Conservation (phyloP, 2,888 invertebrate species). For the Trichacis sp. region DNA sequence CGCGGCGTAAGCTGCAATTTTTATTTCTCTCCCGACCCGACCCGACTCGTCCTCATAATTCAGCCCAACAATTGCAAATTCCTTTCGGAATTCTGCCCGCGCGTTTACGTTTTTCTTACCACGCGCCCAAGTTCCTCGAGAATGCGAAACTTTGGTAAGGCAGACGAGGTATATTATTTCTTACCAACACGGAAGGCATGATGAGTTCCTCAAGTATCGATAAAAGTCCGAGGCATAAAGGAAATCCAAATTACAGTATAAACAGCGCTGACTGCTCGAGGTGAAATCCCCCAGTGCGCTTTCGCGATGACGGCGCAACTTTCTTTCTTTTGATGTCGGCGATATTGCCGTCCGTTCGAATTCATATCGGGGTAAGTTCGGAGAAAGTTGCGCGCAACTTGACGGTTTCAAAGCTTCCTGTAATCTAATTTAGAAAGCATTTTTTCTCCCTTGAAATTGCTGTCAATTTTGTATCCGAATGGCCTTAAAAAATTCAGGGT, state of each 20-base stretch:
- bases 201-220: constrained; percentile 14
- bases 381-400: constrained; percentile 40
- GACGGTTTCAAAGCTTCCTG: constrained; percentile 22
- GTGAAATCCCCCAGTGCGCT: constrained; percentile 1
- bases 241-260: constrained; percentile 13
- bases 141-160: constrained; percentile 1
- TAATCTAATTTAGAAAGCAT: constrained; percentile 33
- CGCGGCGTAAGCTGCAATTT: not conserved
- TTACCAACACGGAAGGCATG: constrained; percentile 4
- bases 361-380: constrained; percentile 37
- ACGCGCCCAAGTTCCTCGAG: not conserved
- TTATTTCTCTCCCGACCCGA: not conserved
- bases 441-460: too few relatives aligned
- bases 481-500: too few relatives aligned
- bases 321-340: constrained; percentile 32
- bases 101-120: too few relatives aligned
- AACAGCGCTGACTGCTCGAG: too few relatives aligned
- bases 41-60: too few relatives aligned
- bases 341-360: constrained; percentile 36
- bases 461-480: too few relatives aligned
- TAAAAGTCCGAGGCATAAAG: constrained; percentile 12
- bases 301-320: not conserved
- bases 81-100: too few relatives aligned
- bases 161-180: constrained; percentile 9
- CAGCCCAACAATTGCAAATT: too few relatives aligned